Conservation (phyloP, 2,888 invertebrate genomes). For the Gortyna flavago region DNA sequence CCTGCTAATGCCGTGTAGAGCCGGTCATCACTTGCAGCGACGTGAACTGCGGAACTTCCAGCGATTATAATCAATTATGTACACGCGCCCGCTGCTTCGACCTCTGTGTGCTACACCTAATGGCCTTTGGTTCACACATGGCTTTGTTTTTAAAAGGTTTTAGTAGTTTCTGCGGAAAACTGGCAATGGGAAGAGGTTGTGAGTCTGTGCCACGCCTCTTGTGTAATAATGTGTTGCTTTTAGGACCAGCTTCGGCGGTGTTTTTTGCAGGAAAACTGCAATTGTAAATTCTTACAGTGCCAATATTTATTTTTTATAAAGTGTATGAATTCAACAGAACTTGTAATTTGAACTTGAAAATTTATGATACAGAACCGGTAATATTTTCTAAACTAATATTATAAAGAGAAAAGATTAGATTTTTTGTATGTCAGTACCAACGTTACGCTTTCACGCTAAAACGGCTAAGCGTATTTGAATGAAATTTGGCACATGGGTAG, state of each 20-base stretch:
- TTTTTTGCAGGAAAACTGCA: slow-evolving; percentile 5
- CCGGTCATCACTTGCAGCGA: slow-evolving; percentile 78
- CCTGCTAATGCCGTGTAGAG: slow-evolving; percentile 54
- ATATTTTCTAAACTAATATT: too few species aligned
- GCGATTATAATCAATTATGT: slow-evolving; percentile 79
- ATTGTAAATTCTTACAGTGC: not conserved
- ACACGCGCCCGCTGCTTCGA: slow-evolving; percentile 66
- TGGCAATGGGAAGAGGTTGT: not conserved
- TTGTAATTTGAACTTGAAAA: not conserved
- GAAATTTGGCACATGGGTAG: not conserved
- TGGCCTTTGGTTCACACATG: slow-evolving; percentile 34
- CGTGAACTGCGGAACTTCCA: slow-evolving; percentile 66
- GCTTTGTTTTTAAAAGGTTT: slow-evolving; percentile 54
- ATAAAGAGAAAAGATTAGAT: not conserved
- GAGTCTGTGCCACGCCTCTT: slow-evolving; percentile 16
- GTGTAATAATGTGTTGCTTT: slow-evolving; percentile 22
- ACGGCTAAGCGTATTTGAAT: not conserved
- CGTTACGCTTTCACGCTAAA: not conserved
- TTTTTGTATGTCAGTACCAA: not conserved
- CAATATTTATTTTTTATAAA: not conserved
- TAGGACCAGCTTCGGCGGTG: not conserved
- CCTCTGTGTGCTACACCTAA: slow-evolving; percentile 41
- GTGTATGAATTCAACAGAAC: not conserved
- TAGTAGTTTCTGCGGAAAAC: slow-evolving; percentile 15
- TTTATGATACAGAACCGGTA: not conserved